Conservation (phyloP, 2,113 vertebrate genomes). For the Python bivittatus region DNA sequence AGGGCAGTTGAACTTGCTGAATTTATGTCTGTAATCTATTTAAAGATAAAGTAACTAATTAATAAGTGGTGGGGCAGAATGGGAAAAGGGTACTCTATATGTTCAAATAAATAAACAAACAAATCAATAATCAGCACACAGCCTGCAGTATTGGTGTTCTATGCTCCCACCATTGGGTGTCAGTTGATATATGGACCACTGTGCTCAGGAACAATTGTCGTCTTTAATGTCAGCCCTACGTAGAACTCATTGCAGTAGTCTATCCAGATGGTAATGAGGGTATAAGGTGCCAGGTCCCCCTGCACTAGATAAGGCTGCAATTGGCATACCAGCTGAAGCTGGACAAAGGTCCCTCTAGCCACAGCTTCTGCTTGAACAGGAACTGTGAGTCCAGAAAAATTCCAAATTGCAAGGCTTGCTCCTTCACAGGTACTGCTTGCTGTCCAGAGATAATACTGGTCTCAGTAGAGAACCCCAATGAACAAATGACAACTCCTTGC, state of each 20-base stretch:
- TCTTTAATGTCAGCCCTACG: neutral
- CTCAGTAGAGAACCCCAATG: neutral
- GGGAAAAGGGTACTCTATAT: too few species aligned
- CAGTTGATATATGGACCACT: too few species aligned
- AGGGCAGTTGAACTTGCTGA: neutral
- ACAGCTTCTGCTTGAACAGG: neutral
- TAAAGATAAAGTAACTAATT: neutral
- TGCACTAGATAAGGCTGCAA: neutral
- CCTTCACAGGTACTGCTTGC: neutral
- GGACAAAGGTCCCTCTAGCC: neutral
- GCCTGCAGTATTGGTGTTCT: too few species aligned
- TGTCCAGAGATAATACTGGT: neutral
- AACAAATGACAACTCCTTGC: neutral
- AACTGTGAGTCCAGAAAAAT: too few species aligned
- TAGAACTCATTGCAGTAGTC: neutral
- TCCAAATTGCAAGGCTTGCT: neutral
- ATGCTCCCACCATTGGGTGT: too few species aligned
- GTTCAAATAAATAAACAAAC: too few species aligned
- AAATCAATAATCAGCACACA: too few species aligned
- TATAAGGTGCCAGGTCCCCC: neutral
- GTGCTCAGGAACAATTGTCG: too few species aligned
- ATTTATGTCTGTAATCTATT: neutral
- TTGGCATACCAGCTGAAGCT: neutral
- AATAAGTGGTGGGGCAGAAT: too few species aligned
- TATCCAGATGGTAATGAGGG: neutral